Evolutionary conservation across 2,888 invertebrate species (phyloP).

Genomic region (Chrysolina oricalcia): DNA sequence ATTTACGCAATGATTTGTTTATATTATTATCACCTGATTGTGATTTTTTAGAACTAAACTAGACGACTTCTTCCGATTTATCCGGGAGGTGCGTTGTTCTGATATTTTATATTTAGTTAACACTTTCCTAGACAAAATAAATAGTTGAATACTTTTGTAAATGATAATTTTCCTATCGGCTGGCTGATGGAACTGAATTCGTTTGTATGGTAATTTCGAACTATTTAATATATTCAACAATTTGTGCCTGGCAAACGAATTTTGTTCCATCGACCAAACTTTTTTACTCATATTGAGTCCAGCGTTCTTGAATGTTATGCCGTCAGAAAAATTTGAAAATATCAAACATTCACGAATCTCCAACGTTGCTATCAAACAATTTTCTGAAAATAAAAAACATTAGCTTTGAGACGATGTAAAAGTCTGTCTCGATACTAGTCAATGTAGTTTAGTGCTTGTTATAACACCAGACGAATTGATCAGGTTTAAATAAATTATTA

Average conservation of each 20-base stretch:
- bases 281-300: constrained; percentile 63
- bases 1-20: constrained; percentile 41
- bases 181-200: constrained; percentile 38
- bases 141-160: constrained; percentile 32
- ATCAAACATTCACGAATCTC: constrained; percentile 58
- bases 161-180: constrained; percentile 42
- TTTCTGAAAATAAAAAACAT: constrained; percentile 50
- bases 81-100: constrained; percentile 50
- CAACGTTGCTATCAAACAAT: constrained; percentile 57
- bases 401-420: constrained; percentile 50
- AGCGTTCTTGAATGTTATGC: constrained; percentile 61
- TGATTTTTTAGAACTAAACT: constrained; percentile 58
- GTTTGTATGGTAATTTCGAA: constrained; percentile 16
- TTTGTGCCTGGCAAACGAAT: constrained; percentile 21
- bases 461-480: constrained; percentile 43
- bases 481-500: constrained; percentile 32
- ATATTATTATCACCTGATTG: constrained; percentile 49
- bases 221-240: constrained; percentile 28
- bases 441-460: constrained; percentile 47
- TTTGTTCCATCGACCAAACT: constrained; percentile 24
- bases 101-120: constrained; percentile 55
- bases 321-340: constrained; percentile 46
- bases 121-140: constrained; percentile 57
- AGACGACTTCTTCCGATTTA: constrained; percentile 51
- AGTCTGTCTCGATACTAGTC: constrained; percentile 59